Percentiles rank a stretch among this genome's conserved stretches.
phyloP scores from a whole-genome alignment of 2,797 vertebrate genomes.

The Enteromius treurensis region DNA sequence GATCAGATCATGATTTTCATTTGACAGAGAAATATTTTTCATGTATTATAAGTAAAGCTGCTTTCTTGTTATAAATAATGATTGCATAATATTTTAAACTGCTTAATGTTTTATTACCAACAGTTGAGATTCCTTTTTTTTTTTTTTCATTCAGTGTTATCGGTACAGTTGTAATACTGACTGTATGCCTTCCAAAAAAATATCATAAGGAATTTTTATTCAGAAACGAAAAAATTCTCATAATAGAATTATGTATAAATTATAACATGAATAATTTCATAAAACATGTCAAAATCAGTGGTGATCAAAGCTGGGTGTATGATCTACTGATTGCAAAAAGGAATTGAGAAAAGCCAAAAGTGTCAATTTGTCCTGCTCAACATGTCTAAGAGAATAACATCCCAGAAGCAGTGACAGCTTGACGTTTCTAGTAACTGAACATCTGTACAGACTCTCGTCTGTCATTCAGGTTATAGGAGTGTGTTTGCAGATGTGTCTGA shows the following conservation, averaged over 20 bases:
- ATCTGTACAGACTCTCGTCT: constrained; percentile 32
- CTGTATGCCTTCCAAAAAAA: background rate
- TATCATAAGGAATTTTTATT: background rate
- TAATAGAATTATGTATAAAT: background rate
- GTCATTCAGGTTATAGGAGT: constrained; percentile 38
- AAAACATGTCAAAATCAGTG: background rate
- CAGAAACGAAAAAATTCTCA: background rate
- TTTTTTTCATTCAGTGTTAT: background rate
- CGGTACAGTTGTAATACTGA: background rate
- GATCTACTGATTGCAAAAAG: background rate
- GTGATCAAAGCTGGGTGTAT: background rate
- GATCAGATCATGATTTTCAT: background rate
- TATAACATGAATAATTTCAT: background rate
- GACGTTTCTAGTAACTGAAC: constrained; percentile 33
- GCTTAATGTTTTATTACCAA: background rate
- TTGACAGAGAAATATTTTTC: too few species aligned
- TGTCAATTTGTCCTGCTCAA: background rate
- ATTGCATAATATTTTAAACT: background rate
- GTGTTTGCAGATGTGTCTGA: constrained; percentile 29
- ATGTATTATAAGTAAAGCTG: background rate
- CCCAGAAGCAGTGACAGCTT: constrained; percentile 3
- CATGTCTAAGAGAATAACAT: background rate
- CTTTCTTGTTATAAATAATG: too few species aligned
- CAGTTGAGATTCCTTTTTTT: background rate
- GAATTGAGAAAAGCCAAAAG: background rate